Conservation (phyloP, 2,797 vertebrate species). For the Lophius americanus region DNA sequence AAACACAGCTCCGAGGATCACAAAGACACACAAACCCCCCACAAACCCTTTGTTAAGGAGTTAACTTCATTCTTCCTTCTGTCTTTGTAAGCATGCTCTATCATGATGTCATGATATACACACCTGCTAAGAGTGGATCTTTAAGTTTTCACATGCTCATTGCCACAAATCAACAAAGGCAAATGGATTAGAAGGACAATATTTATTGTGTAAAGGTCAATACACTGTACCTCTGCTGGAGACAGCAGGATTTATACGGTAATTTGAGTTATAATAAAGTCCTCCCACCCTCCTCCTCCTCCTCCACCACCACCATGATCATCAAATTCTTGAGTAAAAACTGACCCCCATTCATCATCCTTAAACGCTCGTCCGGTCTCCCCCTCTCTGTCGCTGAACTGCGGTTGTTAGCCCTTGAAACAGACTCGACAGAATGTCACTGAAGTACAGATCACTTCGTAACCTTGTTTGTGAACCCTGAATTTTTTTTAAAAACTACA, state of each 20-base stretch:
- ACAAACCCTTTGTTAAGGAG: constrained; percentile 14
- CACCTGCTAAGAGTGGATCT: neutral
- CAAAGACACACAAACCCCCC: too few species aligned
- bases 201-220: constrained; percentile 75
- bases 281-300: constrained; percentile 18
- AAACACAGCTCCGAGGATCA: too few species aligned
- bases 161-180: constrained; percentile 62
- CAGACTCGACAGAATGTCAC: neutral
- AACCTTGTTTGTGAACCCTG: constrained; percentile 6
- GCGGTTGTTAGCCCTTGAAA: neutral
- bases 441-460: neutral
- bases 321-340: constrained; percentile 31
- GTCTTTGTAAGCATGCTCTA: neutral
- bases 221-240: constrained; percentile 61
- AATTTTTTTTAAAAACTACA: too few species aligned
- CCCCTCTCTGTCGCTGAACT: neutral
- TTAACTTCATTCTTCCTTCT: constrained; percentile 10
- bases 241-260: constrained; percentile 67
- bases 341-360: neutral
- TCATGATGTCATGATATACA: constrained; percentile 4
- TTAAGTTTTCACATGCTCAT: constrained; percentile 34
- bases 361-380: neutral
- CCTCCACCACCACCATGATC: constrained; percentile 19
- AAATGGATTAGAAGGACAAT: constrained; percentile 53
- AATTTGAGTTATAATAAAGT: constrained; percentile 61